Conservation (phyloP, 2,113 vertebrate species). For the Hydrochoerus hydrochaeris region DNA sequence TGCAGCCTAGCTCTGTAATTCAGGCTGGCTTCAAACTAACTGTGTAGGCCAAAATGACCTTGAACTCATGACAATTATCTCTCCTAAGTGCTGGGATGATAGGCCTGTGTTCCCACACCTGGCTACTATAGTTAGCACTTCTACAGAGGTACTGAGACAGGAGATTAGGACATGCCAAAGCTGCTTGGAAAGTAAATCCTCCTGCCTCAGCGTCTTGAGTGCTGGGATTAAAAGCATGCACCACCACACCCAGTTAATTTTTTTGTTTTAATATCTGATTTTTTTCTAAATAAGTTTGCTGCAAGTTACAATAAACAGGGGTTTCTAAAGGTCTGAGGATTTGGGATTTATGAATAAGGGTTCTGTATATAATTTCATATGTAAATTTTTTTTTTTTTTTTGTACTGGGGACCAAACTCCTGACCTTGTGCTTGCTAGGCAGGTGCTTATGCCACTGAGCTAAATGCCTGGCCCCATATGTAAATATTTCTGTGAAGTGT, state of each 20-base stretch:
- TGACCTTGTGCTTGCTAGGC: too few species aligned
- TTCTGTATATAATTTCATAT: conserved; percentile 12
- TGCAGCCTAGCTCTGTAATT: background rate
- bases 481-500: background rate
- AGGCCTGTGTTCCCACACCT: background rate
- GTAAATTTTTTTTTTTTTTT: background rate
- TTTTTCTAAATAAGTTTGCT: conserved; percentile 7
- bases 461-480: background rate
- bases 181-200: background rate
- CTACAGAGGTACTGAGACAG: background rate
- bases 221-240: too few species aligned
- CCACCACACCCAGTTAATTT: background rate
- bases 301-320: conserved; percentile 42
- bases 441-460: too few species aligned
- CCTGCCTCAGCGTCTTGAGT: too few species aligned
- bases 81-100: background rate
- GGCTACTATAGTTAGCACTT: background rate
- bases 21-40: background rate
- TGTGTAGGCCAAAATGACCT: background rate
- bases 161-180: background rate
- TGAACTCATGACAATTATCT: background rate
- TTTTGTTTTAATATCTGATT: background rate
- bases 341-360: conserved; percentile 19
- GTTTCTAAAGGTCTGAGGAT: conserved; percentile 44
- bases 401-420: too few species aligned